A percentile compares a stretch with the other conserved stretches of the same genome.
Evolutionary conservation across 1,140 invertebrate species (phyloP).

Genomic region (Venturia canescens): DNA sequence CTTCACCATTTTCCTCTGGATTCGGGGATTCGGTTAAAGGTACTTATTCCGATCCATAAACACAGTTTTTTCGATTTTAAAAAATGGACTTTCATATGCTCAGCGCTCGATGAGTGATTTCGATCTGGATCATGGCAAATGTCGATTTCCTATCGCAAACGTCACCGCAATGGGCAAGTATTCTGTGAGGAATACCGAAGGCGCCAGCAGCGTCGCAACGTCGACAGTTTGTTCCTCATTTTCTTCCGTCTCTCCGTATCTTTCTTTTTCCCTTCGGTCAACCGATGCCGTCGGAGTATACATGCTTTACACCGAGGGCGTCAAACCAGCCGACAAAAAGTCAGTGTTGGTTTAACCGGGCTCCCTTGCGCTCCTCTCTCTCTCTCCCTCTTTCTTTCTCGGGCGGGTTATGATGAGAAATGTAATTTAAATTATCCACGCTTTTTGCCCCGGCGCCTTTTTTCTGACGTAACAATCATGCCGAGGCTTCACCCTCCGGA

Average conservation of each 20-base stretch:
- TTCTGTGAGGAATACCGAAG: background rate
- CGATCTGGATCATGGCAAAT: background rate
- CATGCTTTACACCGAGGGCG: conserved; percentile 16
- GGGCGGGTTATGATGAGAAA: conserved; percentile 69
- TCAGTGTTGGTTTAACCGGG: conserved; percentile 66
- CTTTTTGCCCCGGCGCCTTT: conserved; percentile 62
- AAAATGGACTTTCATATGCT: too few relatives aligned
- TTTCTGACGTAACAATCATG: conserved; percentile 64
- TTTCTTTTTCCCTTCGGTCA: background rate
- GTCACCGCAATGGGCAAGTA: background rate
- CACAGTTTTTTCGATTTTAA: too few relatives aligned
- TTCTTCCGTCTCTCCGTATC: background rate
- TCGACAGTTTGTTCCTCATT: background rate
- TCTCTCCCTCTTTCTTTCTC: conserved; percentile 32
- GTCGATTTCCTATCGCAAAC: background rate
- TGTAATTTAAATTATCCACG: conserved; percentile 75
- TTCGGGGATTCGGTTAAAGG: too few relatives aligned
- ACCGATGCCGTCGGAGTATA: background rate
- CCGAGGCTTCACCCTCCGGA: conserved; percentile 35
- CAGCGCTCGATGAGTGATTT: too few relatives aligned
- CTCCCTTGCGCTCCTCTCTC: conserved; percentile 39
- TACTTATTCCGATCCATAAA: too few relatives aligned
- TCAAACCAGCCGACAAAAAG: conserved; percentile 55
- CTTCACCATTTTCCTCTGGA: too few relatives aligned
- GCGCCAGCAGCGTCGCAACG: background rate